Conservation (phyloP, 2,797 vertebrate species). For the Tapera naevia region DNA sequence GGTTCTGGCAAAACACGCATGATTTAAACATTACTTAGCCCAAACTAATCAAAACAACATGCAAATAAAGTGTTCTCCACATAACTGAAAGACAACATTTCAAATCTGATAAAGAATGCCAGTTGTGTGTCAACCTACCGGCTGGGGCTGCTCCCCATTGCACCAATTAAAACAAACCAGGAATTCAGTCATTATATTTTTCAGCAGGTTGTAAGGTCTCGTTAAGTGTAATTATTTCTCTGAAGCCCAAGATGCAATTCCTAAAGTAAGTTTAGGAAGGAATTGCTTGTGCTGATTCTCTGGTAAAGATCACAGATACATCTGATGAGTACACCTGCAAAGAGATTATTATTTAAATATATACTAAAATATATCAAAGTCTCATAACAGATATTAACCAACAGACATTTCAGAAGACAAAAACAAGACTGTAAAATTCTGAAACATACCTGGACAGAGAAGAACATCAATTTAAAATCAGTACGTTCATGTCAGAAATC, state of each 20-base stretch:
- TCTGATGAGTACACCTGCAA: neutral
- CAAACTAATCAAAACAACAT: neutral
- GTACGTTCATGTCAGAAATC: neutral
- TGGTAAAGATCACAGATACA: neutral
- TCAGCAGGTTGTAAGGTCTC: slow-evolving; percentile 71
- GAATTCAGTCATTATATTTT: slow-evolving; percentile 86
- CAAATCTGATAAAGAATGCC: neutral
- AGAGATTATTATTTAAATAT: neutral
- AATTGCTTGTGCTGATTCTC: neutral
- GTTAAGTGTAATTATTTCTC: slow-evolving; percentile 58
- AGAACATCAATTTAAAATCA: neutral
- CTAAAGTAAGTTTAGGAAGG: neutral
- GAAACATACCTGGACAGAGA: neutral
- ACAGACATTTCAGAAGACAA: neutral
- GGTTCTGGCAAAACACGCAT: neutral
- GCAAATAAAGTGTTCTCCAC: neutral
- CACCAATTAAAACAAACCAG: slow-evolving; percentile 94
- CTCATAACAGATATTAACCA: neutral
- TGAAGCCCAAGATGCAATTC: slow-evolving; percentile 39
- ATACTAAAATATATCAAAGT: neutral
- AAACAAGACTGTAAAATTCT: neutral
- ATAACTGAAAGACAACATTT: neutral
- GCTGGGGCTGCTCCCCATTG: slow-evolving; percentile 89
- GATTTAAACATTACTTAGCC: neutral
- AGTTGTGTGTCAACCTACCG: slow-evolving; percentile 77